A percentile compares a stretch with the other conserved stretches of the same genome.
phyloP scores from a whole-genome alignment of 2,113 vertebrate genomes.

The Sardina pilchardus region DNA sequence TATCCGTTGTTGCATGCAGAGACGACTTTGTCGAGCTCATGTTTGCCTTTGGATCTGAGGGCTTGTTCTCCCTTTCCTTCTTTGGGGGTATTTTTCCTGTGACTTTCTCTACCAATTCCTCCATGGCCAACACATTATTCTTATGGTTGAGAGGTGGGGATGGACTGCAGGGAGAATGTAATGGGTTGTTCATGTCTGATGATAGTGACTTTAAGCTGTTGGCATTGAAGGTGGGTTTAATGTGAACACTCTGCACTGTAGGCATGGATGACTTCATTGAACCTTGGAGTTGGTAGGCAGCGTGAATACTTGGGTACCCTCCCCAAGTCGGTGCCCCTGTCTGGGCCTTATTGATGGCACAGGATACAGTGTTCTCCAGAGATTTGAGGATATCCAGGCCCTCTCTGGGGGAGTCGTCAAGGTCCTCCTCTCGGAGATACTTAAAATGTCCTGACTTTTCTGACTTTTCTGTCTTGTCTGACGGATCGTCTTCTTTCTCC shows the following conservation, averaged over 20 bases:
- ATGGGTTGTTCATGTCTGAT: slow-evolving; percentile 78
- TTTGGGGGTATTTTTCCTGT: slow-evolving; percentile 87
- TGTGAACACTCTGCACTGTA: slow-evolving; percentile 81
- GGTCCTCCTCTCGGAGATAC: slow-evolving; percentile 94
- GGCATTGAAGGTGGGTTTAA: slow-evolving; percentile 84
- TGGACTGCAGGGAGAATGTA: slow-evolving; percentile 86
- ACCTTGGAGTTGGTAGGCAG: slow-evolving; percentile 95
- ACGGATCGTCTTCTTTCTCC: slow-evolving; percentile 80
- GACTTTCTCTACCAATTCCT: slow-evolving; percentile 96
- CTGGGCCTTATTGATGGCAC: slow-evolving; percentile 98
- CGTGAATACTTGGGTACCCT: slow-evolving; percentile 97
- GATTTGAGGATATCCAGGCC: slow-evolving; percentile 96
- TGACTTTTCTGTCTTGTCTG: slow-evolving; percentile 81
- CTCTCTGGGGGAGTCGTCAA: slow-evolving; percentile 91
- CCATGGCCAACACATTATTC: slow-evolving; percentile 96
- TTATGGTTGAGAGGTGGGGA: slow-evolving; percentile 88
- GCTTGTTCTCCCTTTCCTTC: slow-evolving; percentile 79
- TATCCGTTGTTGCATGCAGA: slow-evolving; percentile 81
- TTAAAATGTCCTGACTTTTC: slow-evolving; percentile 83
- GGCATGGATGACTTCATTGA: slow-evolving; percentile 81
- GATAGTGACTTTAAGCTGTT: slow-evolving; percentile 77
- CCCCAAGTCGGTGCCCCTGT: slow-evolving; percentile 97
- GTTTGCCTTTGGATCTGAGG: slow-evolving; percentile 74
- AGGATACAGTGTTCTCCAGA: slow-evolving; percentile 94
- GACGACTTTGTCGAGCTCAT: slow-evolving; percentile 72